Conservation (phyloP, 2,797 vertebrate species). For the Trachops cirrhosus region DNA sequence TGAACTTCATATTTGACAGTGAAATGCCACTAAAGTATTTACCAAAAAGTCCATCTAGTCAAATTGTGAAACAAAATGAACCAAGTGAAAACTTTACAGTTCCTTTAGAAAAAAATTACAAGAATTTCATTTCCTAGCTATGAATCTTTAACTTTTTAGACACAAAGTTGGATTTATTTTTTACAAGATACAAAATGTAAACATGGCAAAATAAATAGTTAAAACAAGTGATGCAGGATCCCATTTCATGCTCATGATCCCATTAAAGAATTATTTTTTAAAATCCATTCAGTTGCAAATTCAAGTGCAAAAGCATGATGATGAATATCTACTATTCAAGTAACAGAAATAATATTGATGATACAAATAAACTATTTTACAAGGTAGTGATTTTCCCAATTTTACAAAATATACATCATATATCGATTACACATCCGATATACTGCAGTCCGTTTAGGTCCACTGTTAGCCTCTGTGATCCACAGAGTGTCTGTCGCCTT, state of each 20-base stretch:
- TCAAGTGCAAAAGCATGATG: constrained; percentile 97
- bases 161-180: constrained; percentile 95
- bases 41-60: constrained; percentile 91
- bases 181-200: constrained; percentile 98
- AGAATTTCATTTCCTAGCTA: constrained; percentile 90
- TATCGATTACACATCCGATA: constrained; percentile 89
- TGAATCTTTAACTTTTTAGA: constrained; percentile 91
- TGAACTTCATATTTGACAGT: constrained; percentile 90
- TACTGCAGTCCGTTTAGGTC: constrained; percentile 86
- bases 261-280: constrained; percentile 90
- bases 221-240: constrained; percentile 94
- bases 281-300: constrained; percentile 94
- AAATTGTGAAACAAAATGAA: constrained; percentile 93
- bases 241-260: constrained; percentile 94
- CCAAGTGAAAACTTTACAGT: constrained; percentile 89
- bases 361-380: constrained; percentile 98
- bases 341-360: constrained; percentile 97
- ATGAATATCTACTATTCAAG: constrained; percentile 95
- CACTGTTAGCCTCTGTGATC: constrained; percentile 81
- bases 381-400: constrained; percentile 96
- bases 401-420: constrained; percentile 97
- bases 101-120: constrained; percentile 90
- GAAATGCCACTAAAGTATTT: constrained; percentile 91
- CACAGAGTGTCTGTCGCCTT: constrained; percentile 80
- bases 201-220: constrained; percentile 99